A percentile compares a stretch with the other conserved stretches of the same genome.
Conservation (phyloP, 2,113 vertebrate genomes). For the Eudyptes chrysolophus region DNA sequence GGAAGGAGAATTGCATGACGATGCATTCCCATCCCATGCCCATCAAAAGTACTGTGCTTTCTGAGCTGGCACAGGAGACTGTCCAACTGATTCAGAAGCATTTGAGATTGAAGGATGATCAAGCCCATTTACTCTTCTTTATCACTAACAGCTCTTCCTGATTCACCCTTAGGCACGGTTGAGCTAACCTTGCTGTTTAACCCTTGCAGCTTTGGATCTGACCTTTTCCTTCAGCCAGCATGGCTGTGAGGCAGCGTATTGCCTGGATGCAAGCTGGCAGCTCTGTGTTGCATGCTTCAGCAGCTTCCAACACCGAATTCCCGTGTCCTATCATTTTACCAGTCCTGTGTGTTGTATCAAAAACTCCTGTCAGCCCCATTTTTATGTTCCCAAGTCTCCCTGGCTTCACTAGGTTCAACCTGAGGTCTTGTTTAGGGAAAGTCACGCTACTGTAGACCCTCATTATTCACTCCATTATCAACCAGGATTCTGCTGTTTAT, state of each 20-base stretch:
- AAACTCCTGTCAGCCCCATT: neutral
- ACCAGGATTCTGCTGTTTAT: neutral
- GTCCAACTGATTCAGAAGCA: neutral
- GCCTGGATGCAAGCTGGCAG: neutral
- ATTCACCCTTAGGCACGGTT: neutral
- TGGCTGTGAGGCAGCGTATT: neutral
- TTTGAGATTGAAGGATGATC: neutral
- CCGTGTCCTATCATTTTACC: neutral
- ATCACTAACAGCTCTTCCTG: neutral
- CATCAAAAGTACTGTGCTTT: neutral
- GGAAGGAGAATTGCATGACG: neutral
- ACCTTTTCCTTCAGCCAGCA: neutral
- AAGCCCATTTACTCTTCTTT: neutral
- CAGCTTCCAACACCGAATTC: neutral
- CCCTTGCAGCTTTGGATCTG: neutral
- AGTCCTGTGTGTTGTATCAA: neutral
- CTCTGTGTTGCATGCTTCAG: neutral
- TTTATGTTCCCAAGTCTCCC: neutral
- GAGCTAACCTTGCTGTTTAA: neutral
- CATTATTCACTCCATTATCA: neutral
- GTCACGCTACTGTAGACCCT: neutral
- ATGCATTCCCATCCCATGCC: neutral
- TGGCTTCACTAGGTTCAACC: neutral
- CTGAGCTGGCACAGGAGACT: neutral
- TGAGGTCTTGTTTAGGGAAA: neutral